Evolutionary conservation across 2,888 invertebrate genomes (phyloP).

Genomic region (Rutpela maculata): DNA sequence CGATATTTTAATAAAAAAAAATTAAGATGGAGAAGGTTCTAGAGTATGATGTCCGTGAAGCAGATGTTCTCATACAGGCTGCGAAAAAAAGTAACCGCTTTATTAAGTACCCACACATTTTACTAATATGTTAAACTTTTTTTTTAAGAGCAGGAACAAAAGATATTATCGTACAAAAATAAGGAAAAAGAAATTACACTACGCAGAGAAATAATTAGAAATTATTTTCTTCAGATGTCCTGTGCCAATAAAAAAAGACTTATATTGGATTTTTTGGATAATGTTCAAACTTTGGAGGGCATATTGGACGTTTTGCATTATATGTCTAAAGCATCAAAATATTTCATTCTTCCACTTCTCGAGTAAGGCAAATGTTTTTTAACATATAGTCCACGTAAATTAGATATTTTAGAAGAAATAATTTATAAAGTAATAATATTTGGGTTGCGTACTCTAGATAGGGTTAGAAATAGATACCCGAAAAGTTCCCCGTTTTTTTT

Average conservation of each 20-base stretch:
- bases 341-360: slow-evolving; percentile 9
- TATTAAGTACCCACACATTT: background rate
- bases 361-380: slow-evolving; percentile 35
- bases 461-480: no score
- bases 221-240: slow-evolving; percentile 45
- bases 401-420: no score
- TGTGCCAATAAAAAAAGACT: slow-evolving; percentile 36
- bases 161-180: background rate
- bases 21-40: background rate
- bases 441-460: no score
- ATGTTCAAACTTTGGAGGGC: slow-evolving; percentile 16
- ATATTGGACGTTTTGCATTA: slow-evolving; percentile 27
- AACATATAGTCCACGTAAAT: no score
- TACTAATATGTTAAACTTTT: background rate
- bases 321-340: slow-evolving; percentile 43
- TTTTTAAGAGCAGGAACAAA: slow-evolving; percentile 42
- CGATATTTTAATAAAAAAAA: no score
- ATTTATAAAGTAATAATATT: no score
- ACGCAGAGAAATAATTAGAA: slow-evolving; percentile 31
- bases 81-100: slow-evolving; percentile 38
- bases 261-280: slow-evolving; percentile 35
- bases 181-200: slow-evolving; percentile 34
- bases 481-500: no score
- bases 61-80: slow-evolving; percentile 30
- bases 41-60: background rate